Base-by-base conservation (phyloP, 2,888 invertebrate species). In the Aphodius granarius region DNA sequence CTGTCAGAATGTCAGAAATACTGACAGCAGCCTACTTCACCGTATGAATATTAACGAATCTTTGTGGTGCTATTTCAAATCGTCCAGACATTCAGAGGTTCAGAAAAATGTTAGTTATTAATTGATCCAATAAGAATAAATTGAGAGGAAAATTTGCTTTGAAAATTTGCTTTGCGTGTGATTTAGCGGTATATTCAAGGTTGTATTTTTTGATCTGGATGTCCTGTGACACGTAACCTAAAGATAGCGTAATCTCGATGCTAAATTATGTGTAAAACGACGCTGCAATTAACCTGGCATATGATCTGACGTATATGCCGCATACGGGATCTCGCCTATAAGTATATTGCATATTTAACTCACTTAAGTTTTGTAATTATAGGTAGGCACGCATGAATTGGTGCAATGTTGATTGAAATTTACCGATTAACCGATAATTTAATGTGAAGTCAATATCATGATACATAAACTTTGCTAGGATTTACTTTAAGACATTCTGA, bases 301-400 rank as follows among this genome's bases (percentile, higher is more conserved):
- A 78, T 75, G 78, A 77, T 78, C 76, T 75, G 73, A 62, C 63
- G 66, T 73, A 75, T 76, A 79, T 78, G 73, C 43, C 43, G 43
- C 43, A 43, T 43, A 43, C 43, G 43, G 43, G 43, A 43, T 43
- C 43, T 43, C 43, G 43, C 13, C 13, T 43, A 43, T 43, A 77
- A 77, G 78, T 75, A 77, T 79, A 79, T 79, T 78, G 76, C 78
- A 76, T 77, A 79, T 72, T 79, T 79, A 79, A 81, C 80, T 81
- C 78, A 79, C 79, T 80, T 81, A 80, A 72, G 79, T 79, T 80
- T 81, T 20, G 78, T 80, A 81, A 81, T 81, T 80, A 81, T 78
- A 76, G 75, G 74, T 74, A 78, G 73, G 75, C 76, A 80, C 81
- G 81, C 79, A 79, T 79, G 81, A 78, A 79, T 79, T 77, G 77